Percentiles rank a stretch among this genome's conserved stretches.
phyloP scores from a whole-genome alignment of 2,113 vertebrate genomes.

The Microtus ochrogaster region DNA sequence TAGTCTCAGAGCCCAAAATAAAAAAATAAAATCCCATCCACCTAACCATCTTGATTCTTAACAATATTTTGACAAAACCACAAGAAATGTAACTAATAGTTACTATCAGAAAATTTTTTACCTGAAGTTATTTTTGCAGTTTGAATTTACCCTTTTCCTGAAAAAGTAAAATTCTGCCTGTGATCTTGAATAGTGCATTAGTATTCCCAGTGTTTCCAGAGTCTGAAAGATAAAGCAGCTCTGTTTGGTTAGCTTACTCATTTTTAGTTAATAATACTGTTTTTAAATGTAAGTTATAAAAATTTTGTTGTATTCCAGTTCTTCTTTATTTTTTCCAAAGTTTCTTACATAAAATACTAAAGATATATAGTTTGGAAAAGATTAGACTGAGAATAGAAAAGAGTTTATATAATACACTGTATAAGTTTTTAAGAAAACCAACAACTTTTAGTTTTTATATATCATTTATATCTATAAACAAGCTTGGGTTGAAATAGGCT shows the following conservation, averaged over 20 bases:
- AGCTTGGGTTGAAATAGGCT: neutral
- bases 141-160: neutral
- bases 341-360: neutral
- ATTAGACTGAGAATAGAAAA: neutral
- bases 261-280: neutral
- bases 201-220: neutral
- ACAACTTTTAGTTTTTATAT: neutral
- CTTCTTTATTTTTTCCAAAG: neutral
- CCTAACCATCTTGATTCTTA: neutral
- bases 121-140: neutral
- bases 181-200: neutral
- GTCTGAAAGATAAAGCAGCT: neutral
- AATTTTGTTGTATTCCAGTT: neutral
- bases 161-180: neutral
- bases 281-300: neutral
- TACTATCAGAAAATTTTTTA: neutral
- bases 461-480: neutral
- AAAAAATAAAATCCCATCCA: neutral
- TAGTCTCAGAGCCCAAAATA: too few species aligned
- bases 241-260: neutral
- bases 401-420: neutral
- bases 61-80: neutral
- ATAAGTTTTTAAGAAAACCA: neutral
- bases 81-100: neutral
- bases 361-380: neutral